Conservation (phyloP, 1,140 invertebrate genomes). For the Zophobas morio region DNA sequence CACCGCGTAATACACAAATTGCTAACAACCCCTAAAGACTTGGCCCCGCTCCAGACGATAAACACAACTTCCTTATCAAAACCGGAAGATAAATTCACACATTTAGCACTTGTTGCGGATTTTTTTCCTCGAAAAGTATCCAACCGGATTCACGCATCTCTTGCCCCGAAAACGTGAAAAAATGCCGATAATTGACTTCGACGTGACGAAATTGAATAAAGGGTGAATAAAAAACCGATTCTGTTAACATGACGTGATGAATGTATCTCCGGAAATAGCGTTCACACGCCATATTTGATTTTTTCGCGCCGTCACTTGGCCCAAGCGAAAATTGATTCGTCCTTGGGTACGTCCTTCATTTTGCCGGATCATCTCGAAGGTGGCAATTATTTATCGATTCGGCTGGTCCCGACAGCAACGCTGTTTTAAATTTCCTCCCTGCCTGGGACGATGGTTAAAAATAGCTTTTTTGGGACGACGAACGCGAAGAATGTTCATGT, state of each 20-base stretch:
- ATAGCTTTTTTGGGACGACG: too few relatives aligned
- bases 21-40: not conserved
- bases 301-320: not conserved
- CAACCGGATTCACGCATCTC: conserved; percentile 13
- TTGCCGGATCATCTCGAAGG: not conserved
- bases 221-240: conserved; percentile 19
- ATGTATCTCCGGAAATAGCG: conserved; percentile 29
- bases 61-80: not conserved
- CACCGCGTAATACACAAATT: not conserved
- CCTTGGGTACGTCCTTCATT: conserved; percentile 9
- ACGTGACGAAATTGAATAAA: conserved; percentile 25
- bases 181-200: conserved; percentile 26
- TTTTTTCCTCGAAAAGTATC: conserved; percentile 6
- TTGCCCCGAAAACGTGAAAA: conserved; percentile 11
- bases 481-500: too few relatives aligned
- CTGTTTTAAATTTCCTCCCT: too few relatives aligned
- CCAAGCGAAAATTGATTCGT: not conserved
- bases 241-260: conserved; percentile 9
- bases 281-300: not conserved
- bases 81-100: not conserved
- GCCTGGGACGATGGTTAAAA: too few relatives aligned
- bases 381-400: too few relatives aligned
- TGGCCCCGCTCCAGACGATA: not conserved
- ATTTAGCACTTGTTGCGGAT: conserved; percentile 3
- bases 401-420: too few relatives aligned